These are phyloP conservation scores for Python bivittatus DNA, from an alignment of 2,113 vertebrate genomes.

Conservation along the genomic window DNA sequence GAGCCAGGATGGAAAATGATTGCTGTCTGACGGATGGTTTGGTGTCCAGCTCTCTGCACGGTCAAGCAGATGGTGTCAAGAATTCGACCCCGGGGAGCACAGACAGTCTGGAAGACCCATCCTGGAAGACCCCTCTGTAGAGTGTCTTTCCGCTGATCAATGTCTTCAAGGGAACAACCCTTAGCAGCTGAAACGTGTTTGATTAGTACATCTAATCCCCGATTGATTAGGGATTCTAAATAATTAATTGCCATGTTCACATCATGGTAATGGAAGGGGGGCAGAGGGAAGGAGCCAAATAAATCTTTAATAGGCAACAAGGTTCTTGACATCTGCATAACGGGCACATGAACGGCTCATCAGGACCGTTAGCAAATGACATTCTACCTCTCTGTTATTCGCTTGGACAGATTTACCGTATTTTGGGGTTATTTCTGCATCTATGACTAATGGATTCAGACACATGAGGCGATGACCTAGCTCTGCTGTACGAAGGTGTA, in stretches of 20 bases:
- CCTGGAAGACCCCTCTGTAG: constrained; percentile 62
- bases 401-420: background rate
- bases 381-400: background rate
- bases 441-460: background rate
- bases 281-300: constrained; percentile 46
- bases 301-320: constrained; percentile 64
- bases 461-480: too few relatives aligned
- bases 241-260: constrained; percentile 74
- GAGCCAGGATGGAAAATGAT: constrained; percentile 71
- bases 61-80: constrained; percentile 76
- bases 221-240: constrained; percentile 70
- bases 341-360: background rate
- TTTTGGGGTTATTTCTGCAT: background rate
- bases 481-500: background rate
- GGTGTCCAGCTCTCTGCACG: constrained; percentile 69
- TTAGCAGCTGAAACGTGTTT: constrained; percentile 69
- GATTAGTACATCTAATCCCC: constrained; percentile 67
- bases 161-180: constrained; percentile 68
- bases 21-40: constrained; percentile 71
- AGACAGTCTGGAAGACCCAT: constrained; percentile 58
- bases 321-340: constrained; percentile 50
- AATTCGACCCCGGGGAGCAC: constrained; percentile 65
- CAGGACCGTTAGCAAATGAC: background rate
- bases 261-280: background rate
- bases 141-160: constrained; percentile 68